phyloP scores from a whole-genome alignment of 2,888 invertebrate species.

The Temnothorax unifasciatus region DNA sequence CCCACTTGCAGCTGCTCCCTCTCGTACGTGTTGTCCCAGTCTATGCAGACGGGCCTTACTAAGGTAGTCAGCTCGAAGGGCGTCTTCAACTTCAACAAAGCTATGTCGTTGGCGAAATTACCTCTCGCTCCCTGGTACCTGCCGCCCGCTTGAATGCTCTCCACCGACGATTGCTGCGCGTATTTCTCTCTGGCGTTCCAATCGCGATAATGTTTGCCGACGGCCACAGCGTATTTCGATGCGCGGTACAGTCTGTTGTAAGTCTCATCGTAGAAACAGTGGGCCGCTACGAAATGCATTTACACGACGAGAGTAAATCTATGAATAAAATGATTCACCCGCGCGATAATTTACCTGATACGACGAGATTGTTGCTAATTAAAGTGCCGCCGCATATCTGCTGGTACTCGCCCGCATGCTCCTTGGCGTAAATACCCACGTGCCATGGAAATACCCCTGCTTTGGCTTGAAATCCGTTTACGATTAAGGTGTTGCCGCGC shows the following conservation, averaged over 20 bases:
- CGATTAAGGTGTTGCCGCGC: slow-evolving; percentile 74
- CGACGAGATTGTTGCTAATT: slow-evolving; percentile 73
- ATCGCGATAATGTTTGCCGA: slow-evolving; percentile 77
- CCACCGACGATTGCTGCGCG: slow-evolving; percentile 67
- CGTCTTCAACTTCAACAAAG: slow-evolving; percentile 68
- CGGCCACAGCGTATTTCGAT: slow-evolving; percentile 71
- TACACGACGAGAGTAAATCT: background rate
- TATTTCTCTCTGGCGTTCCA: slow-evolving; percentile 73
- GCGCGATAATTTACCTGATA: slow-evolving; percentile 70
- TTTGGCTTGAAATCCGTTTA: slow-evolving; percentile 73
- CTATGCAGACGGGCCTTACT: slow-evolving; percentile 73
- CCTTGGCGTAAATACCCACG: slow-evolving; percentile 73
- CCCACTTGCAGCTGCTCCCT: slow-evolving; percentile 65
- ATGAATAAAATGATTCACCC: slow-evolving; percentile 2
- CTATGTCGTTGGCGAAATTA: slow-evolving; percentile 77
- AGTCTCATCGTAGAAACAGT: slow-evolving; percentile 78
- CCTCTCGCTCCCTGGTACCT: slow-evolving; percentile 73
- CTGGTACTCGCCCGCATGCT: slow-evolving; percentile 42
- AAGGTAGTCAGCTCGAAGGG: slow-evolving; percentile 71
- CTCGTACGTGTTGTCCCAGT: slow-evolving; percentile 74
- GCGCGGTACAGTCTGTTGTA: slow-evolving; percentile 49
- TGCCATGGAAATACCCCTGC: slow-evolving; percentile 78
- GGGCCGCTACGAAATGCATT: slow-evolving; percentile 70
- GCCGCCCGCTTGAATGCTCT: slow-evolving; percentile 62
- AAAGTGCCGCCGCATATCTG: slow-evolving; percentile 78